Conservation (phyloP, 2,113 vertebrate species). For the Argyrosomus japonicus region DNA sequence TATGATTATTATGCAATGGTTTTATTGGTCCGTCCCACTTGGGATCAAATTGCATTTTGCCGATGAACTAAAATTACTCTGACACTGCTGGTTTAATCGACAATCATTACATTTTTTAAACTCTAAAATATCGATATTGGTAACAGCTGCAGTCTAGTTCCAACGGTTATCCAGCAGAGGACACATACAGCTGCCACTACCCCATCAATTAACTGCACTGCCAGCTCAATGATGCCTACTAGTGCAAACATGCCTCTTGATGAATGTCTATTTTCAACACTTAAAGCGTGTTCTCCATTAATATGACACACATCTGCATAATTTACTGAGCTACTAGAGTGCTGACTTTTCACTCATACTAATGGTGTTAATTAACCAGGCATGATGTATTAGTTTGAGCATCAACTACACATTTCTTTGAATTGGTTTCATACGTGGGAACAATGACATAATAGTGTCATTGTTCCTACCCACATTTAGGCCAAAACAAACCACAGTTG, state of each 20-base stretch:
- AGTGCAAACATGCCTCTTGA: slow-evolving; percentile 47
- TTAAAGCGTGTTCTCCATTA: slow-evolving; percentile 46
- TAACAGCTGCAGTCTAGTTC: background rate
- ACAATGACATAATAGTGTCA: background rate
- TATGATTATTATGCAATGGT: no score
- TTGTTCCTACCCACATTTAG: background rate
- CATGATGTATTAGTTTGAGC: slow-evolving; percentile 14
- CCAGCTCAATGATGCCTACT: slow-evolving; percentile 33
- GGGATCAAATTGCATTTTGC: no score
- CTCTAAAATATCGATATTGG: background rate
- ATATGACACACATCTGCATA: slow-evolving; percentile 50
- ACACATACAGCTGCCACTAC: slow-evolving; percentile 28
- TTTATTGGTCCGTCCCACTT: no score
- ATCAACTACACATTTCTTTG: background rate
- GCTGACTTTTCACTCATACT: slow-evolving; percentile 57
- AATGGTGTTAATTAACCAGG: slow-evolving; percentile 52
- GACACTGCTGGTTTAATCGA: background rate
- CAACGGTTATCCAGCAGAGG: slow-evolving; percentile 4
- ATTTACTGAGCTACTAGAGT: slow-evolving; percentile 36
- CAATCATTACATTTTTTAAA: background rate
- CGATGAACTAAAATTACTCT: no score
- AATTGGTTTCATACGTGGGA: background rate
- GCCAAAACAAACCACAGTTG: background rate
- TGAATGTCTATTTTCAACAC: slow-evolving; percentile 47
- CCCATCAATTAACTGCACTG: slow-evolving; percentile 28